Base-by-base conservation (phyloP, 2,113 vertebrate genomes). In the Oriolus oriolus region DNA sequence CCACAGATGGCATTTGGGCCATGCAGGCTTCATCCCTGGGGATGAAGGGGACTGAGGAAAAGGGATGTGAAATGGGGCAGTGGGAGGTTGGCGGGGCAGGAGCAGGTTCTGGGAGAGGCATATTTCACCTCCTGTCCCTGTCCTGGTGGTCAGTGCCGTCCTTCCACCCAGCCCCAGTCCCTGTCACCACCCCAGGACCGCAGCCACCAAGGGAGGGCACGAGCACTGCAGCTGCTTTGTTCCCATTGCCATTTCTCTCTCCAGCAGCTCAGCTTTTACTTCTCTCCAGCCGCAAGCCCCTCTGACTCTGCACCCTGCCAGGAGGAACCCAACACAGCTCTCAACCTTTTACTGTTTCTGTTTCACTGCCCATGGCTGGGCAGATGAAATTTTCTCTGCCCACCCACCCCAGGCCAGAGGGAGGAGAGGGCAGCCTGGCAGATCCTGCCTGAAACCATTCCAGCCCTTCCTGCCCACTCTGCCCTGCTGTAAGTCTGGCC, bases 181-280 rank as follows among this genome's bases (percentile, higher is more conserved):
- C 6, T 11, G 33, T 50, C 18, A 7, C 24, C 28, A 16, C 8
- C 4, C 42, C 47, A 60, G 35, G 47, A 45, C 52, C 13, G 9
- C 10, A 1, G 8, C 65, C 37, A 33, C 59, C 68, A 28, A 1
- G 8, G 35, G 26, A 59, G 22, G 17, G 42, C 49, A 49, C 0
- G 0, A 49, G 49, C 7, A 5, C n/a, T 82, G 69, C 45, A 75
- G 37, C 56, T 93, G 61, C 64, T 64, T 68, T 11, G 0, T 33
- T 39, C 35, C 68, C 49, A 35, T 11, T 22, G 54, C 10, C 53
- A 13, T 37, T 24, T 50, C 63, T 63, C 47, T 28, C 27, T 35
- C 33, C 44, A 73, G 31, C 61, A 76, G 47, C 83, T 75, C 78
- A 3, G 7, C 13, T 85, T 52, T 49, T 66, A 9, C 6, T 22